These are phyloP conservation scores for Hylaeus volcanicus DNA, from an alignment of 1,140 invertebrate genomes.

Conservation along the genomic window DNA sequence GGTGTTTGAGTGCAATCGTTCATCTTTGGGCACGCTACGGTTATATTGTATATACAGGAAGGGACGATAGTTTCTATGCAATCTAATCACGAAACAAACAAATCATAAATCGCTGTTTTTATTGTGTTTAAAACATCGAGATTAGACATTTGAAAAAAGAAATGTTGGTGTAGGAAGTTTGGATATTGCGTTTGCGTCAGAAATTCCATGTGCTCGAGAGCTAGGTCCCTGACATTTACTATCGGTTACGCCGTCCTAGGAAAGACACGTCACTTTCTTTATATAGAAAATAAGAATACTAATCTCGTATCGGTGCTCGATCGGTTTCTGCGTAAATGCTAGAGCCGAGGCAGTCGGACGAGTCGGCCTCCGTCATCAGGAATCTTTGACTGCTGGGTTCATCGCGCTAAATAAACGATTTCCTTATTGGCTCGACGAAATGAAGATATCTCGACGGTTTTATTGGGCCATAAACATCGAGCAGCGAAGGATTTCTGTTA, in stretches of 20 bases:
- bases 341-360: no score
- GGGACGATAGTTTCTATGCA: no score
- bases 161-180: neutral
- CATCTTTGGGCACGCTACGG: no score
- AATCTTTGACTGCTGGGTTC: neutral
- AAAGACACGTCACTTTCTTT: slow-evolving; percentile 62
- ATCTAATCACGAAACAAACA: no score
- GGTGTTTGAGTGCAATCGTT: no score
- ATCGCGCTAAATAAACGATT: neutral
- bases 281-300: slow-evolving; percentile 56
- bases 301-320: neutral
- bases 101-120: no score
- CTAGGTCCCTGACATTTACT: slow-evolving; percentile 65
- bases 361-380: no score
- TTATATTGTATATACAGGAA: no score
- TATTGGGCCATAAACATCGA: neutral
- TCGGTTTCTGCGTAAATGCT: neutral
- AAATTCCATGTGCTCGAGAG: slow-evolving; percentile 19
- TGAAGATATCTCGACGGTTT: neutral
- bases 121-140: no score
- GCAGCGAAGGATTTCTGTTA: neutral
- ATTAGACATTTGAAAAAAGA: neutral
- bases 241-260: slow-evolving; percentile 25
- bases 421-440: neutral
- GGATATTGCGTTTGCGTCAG: neutral